These are phyloP conservation scores for Boloria selene DNA, from an alignment of 2,888 invertebrate genomes.

Conservation along the genomic window DNA sequence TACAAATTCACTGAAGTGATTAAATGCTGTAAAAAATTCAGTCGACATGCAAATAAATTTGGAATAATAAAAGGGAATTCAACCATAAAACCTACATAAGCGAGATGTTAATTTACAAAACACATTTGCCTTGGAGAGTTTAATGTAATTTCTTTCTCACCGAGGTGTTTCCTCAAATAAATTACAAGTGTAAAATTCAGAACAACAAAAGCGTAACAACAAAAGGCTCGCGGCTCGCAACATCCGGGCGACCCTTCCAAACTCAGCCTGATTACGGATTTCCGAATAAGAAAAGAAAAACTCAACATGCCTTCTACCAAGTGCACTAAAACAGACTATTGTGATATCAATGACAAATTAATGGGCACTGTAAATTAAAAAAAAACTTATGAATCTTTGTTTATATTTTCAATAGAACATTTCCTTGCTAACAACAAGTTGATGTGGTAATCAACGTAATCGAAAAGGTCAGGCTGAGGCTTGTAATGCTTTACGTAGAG, in stretches of 20 bases:
- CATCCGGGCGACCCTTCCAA: slow-evolving; percentile 81
- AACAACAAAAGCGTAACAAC: slow-evolving; percentile 81
- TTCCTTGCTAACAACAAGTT: slow-evolving; percentile 62
- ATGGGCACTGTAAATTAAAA: slow-evolving; percentile 35
- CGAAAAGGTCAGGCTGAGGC: slow-evolving; percentile 68
- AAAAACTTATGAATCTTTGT: slow-evolving; percentile 44
- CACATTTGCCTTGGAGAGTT: slow-evolving; percentile 79
- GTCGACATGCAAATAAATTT: slow-evolving; percentile 39
- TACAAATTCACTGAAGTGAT: slow-evolving; percentile 26
- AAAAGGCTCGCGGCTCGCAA: slow-evolving; percentile 80
- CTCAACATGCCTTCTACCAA: slow-evolving; percentile 48
- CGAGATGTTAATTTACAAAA: slow-evolving; percentile 77
- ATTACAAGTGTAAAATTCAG: slow-evolving; percentile 83
- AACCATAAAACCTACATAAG: slow-evolving; percentile 61
- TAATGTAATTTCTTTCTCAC: slow-evolving; percentile 80
- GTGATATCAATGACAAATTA: slow-evolving; percentile 50
- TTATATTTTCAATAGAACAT: slow-evolving; percentile 61
- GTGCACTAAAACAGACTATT: slow-evolving; percentile 59
- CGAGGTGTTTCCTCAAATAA: slow-evolving; percentile 81
- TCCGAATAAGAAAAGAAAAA: slow-evolving; percentile 78
- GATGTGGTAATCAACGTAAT: slow-evolving; percentile 71
- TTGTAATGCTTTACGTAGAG: slow-evolving; percentile 70
- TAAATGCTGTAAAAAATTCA: slow-evolving; percentile 30
- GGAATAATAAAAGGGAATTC: slow-evolving; percentile 50
- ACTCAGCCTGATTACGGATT: slow-evolving; percentile 82